Evolutionary conservation across 2,888 invertebrate genomes (phyloP), one percentile per base, ranked within the genome.

Genomic region (Elmis aenea): DNA sequence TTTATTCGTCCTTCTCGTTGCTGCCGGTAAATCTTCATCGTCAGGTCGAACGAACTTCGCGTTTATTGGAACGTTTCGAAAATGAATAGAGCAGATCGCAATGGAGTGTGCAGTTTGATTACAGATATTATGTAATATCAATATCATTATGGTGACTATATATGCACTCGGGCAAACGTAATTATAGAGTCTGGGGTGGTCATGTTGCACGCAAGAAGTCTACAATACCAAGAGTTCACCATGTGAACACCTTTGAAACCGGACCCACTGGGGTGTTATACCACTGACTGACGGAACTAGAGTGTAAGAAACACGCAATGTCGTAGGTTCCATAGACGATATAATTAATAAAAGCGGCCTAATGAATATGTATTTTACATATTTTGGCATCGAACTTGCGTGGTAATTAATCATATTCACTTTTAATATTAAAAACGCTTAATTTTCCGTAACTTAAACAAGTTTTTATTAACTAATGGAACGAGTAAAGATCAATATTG

Each of bases 121-220:
- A 42, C 39, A 38, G 38, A 42, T 43, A 48, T 48, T 45, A n/a
- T n/a, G n/a, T n/a, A n/a, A n/a, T 45, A 45, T 38, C 40, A 45
- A 45, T 41, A 37, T 40, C 32, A 46, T 42, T 51, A 50, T 36
- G 36, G 35, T n/a, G 40, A 33, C 49, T 37, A 27, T 50, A 47
- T 50, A 51, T 42, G 50, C 43, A 42, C 42, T 41, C 35, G 38
- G 41, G 37, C 46, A 45, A 36, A 42, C 47, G 49, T 54, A 52
- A 54, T 54, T 51, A 49, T 37, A 47, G 46, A 48, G 51, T 33
- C 46, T 35, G 46, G 29, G 44, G 42, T 44, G 46, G 42, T 39
- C 34, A 46, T 38, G 48, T 39, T 39, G 44, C 55, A 55, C 51
- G 55, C 55, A 47, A 55, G 50, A 51, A 50, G 48, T 51, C 55